Evolutionary conservation across 2,113 vertebrate species (phyloP), one percentile per base, ranked within the genome.

Genomic region (Porphyrio hochstetteri): DNA sequence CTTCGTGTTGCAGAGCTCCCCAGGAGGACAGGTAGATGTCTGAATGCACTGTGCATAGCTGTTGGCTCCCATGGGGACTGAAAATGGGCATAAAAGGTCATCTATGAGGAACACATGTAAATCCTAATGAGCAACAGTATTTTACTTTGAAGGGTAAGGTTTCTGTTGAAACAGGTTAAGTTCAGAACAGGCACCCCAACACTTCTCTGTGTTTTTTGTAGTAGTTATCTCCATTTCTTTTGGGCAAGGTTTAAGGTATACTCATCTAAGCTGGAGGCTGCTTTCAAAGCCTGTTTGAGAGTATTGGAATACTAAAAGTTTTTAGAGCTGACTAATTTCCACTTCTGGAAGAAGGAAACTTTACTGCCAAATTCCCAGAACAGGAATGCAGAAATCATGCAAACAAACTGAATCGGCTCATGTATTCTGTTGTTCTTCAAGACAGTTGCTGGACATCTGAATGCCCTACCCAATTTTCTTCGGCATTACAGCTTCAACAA

Each of bases 381-480:
- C 46, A 77, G 44, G 24, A 86, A 78, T 38, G 46, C 50, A 15
- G 1, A 74, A 93, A 44, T 69, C 50, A 33, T 27, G 46, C 31
- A 46, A 65, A 90, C 40, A 77, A 67, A 81, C 48, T 42, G 20
- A 53, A 90, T 42, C 11, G 3, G 61, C 42, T 90, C 24, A 59
- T 94, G 75, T 82, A 10, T 77, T 80, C 71, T 74, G 53, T 75
- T 79, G 52, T 67, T 89, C 52, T 86, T 72, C 53, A 31, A 31
- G 65, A 68, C 2, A 4, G 9, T 86, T 93, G 91, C 72, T 87
- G 60, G 38, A 67, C 27, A 42, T 90, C 64, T 91, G 83, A 82
- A 52, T 61, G 59, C 63, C 61, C 84, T 86, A 44, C 74, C 84
- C 53, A 57, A 68, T 92, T 95, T 91, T 94, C 61, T 87, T 92